Conservation (phyloP, 2,113 vertebrate species). For the Lampris megalopsis region DNA sequence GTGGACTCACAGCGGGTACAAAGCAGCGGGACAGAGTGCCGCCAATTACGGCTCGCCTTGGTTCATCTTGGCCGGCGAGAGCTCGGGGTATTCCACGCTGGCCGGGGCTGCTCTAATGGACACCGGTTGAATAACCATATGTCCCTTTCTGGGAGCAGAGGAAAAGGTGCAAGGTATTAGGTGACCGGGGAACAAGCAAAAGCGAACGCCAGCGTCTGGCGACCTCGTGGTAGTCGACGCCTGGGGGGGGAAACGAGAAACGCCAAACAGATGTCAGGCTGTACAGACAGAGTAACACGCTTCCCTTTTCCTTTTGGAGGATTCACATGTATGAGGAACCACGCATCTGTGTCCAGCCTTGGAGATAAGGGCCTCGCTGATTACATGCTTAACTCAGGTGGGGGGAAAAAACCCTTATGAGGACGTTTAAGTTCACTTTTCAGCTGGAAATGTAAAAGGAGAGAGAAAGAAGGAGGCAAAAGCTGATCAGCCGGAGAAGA, state of each 20-base stretch:
- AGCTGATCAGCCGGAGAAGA: too few relatives aligned
- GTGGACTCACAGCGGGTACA: slow-evolving; percentile 66
- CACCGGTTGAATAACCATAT: slow-evolving; percentile 64
- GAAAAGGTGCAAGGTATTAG: slow-evolving; percentile 64
- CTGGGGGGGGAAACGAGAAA: slow-evolving; percentile 22
- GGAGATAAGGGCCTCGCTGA: too few relatives aligned
- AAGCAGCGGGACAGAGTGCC: slow-evolving; percentile 63
- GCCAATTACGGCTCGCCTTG: slow-evolving; percentile 80
- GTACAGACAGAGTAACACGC: slow-evolving; percentile 16
- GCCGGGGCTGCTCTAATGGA: slow-evolving; percentile 64
- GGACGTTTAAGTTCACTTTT: too few relatives aligned
- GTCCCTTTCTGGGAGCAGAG: slow-evolving; percentile 57
- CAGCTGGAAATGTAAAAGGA: too few relatives aligned
- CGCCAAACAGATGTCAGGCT: not conserved
- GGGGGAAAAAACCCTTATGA: too few relatives aligned
- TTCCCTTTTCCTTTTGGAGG: not conserved
- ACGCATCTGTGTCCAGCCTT: too few relatives aligned
- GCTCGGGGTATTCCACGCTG: slow-evolving; percentile 46
- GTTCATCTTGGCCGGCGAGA: slow-evolving; percentile 71
- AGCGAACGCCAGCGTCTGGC: slow-evolving; percentile 56
- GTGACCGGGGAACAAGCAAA: slow-evolving; percentile 57
- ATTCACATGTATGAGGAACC: not conserved
- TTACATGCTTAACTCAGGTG: too few relatives aligned
- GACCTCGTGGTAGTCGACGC: slow-evolving; percentile 58
- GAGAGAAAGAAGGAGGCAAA: too few relatives aligned